These are phyloP conservation scores for Dreissena polymorpha DNA, from an alignment of 1,140 invertebrate genomes.

Conservation along the genomic window DNA sequence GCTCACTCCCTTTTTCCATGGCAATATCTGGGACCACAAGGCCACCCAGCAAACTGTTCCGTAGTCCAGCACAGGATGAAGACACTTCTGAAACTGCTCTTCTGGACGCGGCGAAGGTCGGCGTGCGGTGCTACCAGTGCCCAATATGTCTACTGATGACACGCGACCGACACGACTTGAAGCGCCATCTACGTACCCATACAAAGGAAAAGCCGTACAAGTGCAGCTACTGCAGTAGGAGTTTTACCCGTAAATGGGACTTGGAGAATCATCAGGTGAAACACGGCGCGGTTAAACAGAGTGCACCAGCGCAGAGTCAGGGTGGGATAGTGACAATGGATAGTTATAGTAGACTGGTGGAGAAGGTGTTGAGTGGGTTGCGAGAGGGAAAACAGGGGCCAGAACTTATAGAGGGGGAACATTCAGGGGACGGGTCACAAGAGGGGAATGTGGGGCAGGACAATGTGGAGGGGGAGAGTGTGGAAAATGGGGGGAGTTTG, in stretches of 20 bases:
- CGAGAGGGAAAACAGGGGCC: background rate
- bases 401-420: background rate
- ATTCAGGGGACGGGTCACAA: background rate
- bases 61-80: conserved; percentile 26
- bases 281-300: background rate
- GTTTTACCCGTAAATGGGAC: conserved; percentile 46
- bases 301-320: background rate
- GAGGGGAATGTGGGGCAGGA: too few species aligned
- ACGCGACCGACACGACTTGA: conserved; percentile 43
- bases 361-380: background rate
- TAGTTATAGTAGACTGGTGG: background rate
- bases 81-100: conserved; percentile 8
- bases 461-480: too few species aligned
- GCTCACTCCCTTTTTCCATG: too few species aligned
- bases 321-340: background rate
- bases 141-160: conserved; percentile 13
- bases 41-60: conserved; percentile 18
- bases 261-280: conserved; percentile 33
- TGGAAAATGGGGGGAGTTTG: too few species aligned
- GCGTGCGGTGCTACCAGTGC: conserved; percentile 31
- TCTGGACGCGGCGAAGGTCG: conserved; percentile 19
- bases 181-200: conserved; percentile 80
- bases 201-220: conserved; percentile 93
- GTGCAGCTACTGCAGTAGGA: conserved; percentile 92
- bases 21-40: background rate